These are phyloP conservation scores for Leptonema lineaticorne DNA, from an alignment of 1,140 invertebrate genomes.

Conservation along the genomic window DNA sequence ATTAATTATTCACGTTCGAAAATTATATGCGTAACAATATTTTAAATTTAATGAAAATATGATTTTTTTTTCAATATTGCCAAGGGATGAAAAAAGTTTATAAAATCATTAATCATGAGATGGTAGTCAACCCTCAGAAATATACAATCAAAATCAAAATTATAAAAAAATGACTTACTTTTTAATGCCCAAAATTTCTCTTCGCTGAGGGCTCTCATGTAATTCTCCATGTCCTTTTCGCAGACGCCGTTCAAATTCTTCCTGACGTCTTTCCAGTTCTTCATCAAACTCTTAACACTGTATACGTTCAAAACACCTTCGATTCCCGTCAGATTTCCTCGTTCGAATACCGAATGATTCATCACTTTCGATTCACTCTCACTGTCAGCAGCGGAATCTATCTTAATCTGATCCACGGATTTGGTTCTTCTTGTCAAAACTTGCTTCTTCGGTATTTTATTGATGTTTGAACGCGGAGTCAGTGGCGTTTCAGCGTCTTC, in stretches of 20 bases:
- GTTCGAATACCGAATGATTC: not conserved
- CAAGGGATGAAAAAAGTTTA: no score
- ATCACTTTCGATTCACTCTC: constrained; percentile 20
- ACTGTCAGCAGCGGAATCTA: not conserved
- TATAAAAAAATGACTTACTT: no score
- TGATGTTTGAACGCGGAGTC: constrained; percentile 28
- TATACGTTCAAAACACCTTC: constrained; percentile 57
- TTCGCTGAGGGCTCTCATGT: constrained; percentile 62
- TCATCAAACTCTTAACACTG: constrained; percentile 54
- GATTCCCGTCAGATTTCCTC: constrained; percentile 50
- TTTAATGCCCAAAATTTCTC: constrained; percentile 71
- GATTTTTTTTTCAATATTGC: no score
- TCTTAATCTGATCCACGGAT: constrained; percentile 27
- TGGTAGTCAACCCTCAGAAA: no score
- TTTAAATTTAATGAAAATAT: no score
- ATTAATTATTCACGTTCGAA: no score
- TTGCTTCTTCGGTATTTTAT: constrained; percentile 34
- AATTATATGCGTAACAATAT: no score
- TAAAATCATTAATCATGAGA: no score
- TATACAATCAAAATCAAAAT: no score
- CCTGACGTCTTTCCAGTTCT: constrained; percentile 52
- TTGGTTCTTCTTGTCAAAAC: constrained; percentile 29
- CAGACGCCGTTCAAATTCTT: constrained; percentile 49
- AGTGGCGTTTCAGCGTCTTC: not conserved
- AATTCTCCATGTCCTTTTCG: constrained; percentile 61